Evolutionary conservation across 2,888 invertebrate genomes (phyloP).

Genomic region (Caradrina kadenii): DNA sequence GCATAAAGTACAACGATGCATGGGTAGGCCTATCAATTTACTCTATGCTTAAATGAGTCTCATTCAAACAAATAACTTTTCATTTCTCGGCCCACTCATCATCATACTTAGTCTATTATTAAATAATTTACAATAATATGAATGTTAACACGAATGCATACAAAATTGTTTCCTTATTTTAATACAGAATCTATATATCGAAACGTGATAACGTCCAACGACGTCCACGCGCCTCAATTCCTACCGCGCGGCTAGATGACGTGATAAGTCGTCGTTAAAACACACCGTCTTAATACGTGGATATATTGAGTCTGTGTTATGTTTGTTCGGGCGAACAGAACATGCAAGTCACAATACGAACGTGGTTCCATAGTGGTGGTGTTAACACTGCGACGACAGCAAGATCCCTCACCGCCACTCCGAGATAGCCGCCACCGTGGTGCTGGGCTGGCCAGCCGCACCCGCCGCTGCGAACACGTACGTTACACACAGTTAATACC

Average conservation of each 20-base stretch:
- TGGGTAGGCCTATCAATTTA: constrained; percentile 75
- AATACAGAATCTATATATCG: constrained; percentile 66
- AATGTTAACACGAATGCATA: constrained; percentile 85
- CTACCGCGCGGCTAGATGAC: constrained; percentile 64
- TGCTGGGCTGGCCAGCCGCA: constrained; percentile 90
- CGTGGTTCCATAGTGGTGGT: constrained; percentile 56
- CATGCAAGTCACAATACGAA: constrained; percentile 63
- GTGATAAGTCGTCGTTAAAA: constrained; percentile 63
- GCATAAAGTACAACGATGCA: constrained; percentile 85
- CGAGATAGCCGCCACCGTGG: constrained; percentile 89
- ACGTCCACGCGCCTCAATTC: constrained; percentile 68
- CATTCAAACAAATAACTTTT: constrained; percentile 68
- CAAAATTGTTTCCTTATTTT: constrained; percentile 74
- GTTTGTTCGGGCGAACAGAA: constrained; percentile 51
- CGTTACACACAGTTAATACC: constrained; percentile 31
- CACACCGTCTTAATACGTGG: constrained; percentile 69
- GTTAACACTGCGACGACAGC: constrained; percentile 67
- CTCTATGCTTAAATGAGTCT: constrained; percentile 69
- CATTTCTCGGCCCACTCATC: constrained; percentile 74
- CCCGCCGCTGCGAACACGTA: constrained; percentile 74
- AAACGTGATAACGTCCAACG: constrained; percentile 61
- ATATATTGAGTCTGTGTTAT: constrained; percentile 69
- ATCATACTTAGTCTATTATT: constrained; percentile 77
- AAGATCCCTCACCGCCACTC: constrained; percentile 91
- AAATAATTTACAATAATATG: constrained; percentile 87